A percentile compares a stretch with the other conserved stretches of the same genome.
These are phyloP conservation scores for Venustaconcha ellipsiformis DNA, from an alignment of 1,140 invertebrate species.

Conservation along the genomic window DNA sequence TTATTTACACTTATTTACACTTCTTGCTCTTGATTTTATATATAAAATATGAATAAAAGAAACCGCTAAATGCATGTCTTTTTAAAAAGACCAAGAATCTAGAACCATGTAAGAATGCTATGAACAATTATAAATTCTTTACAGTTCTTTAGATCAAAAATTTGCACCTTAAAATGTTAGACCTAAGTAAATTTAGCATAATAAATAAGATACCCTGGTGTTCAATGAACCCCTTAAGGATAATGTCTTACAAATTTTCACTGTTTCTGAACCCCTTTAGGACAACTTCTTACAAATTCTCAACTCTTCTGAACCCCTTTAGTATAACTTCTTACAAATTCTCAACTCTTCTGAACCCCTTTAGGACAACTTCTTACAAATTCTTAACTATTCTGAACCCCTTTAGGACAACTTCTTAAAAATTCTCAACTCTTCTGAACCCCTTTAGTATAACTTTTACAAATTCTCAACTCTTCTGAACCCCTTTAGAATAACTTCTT, in stretches of 20 bases:
- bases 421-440: neutral
- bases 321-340: neutral
- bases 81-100: too few species aligned
- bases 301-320: neutral
- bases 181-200: neutral
- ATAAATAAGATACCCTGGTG: neutral
- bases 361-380: conserved; percentile 69
- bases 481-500: neutral
- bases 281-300: neutral
- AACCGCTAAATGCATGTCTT: too few species aligned
- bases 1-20: too few species aligned
- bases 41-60: too few species aligned
- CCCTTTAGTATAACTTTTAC: neutral
- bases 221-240: too few species aligned
- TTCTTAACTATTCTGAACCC: conserved; percentile 63
- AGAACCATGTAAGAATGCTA: too few species aligned
- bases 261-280: neutral
- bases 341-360: conserved; percentile 1
- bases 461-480: neutral
- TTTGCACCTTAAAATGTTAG: neutral
- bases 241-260: too few species aligned
- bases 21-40: too few species aligned
- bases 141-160: too few species aligned
- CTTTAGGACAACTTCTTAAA: neutral
- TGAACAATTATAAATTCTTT: too few species aligned